Conservation (phyloP, 1,140 invertebrate species). For the Andricus grossulariae region DNA sequence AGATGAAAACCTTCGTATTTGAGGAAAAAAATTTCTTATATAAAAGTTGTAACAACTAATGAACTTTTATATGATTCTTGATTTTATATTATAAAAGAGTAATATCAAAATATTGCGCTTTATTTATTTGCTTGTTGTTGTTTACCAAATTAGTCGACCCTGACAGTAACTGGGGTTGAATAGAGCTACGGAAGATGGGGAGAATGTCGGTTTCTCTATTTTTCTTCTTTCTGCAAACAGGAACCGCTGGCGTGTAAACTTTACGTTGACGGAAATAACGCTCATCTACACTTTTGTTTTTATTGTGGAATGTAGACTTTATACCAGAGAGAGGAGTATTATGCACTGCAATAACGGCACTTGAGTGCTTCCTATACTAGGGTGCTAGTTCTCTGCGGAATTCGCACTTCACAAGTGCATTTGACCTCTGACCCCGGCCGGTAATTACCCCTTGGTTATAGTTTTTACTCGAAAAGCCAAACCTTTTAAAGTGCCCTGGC, state of each 20-base stretch:
- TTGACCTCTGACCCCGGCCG: neutral
- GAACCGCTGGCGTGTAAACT: slow-evolving; percentile 45
- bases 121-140: neutral
- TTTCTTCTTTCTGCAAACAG: slow-evolving; percentile 39
- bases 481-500: slow-evolving; percentile 14
- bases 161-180: neutral
- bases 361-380: no score
- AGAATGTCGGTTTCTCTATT: slow-evolving; percentile 2
- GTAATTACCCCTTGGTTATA: neutral
- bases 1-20: no score
- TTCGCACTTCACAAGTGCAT: neutral
- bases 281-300: neutral
- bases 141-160: neutral
- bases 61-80: no score
- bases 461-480: slow-evolving; percentile 1
- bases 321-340: neutral
- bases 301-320: neutral
- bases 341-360: neutral
- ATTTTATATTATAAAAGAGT: no score
- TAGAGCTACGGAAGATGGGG: neutral
- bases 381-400: neutral
- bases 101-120: neutral
- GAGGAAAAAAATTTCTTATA: no score
- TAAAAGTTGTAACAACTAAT: no score
- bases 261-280: slow-evolving; percentile 17